Base-by-base conservation (phyloP, 2,113 vertebrate genomes). In the Ahaetulla prasina region DNA sequence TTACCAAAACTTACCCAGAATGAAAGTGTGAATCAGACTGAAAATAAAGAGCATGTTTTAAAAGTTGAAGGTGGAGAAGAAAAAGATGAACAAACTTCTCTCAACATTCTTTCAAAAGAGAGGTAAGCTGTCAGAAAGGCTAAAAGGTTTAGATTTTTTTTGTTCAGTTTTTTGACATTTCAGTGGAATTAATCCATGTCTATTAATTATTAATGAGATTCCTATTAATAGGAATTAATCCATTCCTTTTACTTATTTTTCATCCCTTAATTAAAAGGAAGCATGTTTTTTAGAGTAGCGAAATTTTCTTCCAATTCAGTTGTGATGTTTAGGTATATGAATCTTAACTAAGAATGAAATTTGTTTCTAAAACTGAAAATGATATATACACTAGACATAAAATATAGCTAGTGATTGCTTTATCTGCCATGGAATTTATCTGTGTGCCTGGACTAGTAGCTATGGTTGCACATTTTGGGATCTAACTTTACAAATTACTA, bases 1-100 rank as follows among this genome's bases (percentile, higher is more conserved):
- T 96, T 99, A 43, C 96, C 96, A 94, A 97, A 97, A 95, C 94
- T 98, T 94, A 95, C 94, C 88, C 98, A 98, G 98, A 94, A 92
- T 94, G 97, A 96, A 80, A 95, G 90, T 52, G 95, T 97, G 94
- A 94, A 87, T 74, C 94, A 96, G 93, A 94, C 35, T 0, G 89
- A 97, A 93, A 52, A 47, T 3, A 96, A 95, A 53, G 95, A 96
- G 87, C 88, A 68, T 60, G 91, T 52, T 27, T 93, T 91, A 91
- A 96, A 97, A 89, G 93, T 94, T 55, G 95, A 95, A 88, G 96
- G 97, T 60, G 90, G 90, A 90, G 95, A 96, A 89, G 88, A n/a
- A 95, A 96, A 96, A 92, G 94, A 89, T 91, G 96, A 95, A 94
- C 95, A 96, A 95, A 92, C 57, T 89, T 35, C 95, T 90, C 94